Evolutionary conservation across 2,888 invertebrate species (phyloP), one percentile per base, ranked within the genome.

Genomic region (Aleiodes testaceus): DNA sequence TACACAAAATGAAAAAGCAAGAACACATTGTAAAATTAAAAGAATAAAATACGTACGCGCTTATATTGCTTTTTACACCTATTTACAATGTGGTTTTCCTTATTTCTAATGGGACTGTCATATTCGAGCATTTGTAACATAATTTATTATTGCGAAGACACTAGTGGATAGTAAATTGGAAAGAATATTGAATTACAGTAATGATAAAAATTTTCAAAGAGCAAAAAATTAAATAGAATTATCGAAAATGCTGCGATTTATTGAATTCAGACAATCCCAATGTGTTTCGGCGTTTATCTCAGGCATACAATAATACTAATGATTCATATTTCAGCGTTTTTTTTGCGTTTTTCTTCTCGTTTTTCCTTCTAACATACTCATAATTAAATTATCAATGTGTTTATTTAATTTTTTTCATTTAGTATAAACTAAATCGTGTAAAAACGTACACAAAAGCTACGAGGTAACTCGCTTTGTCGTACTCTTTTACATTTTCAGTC

Each of bases 381-480:
- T 6, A 36, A 36, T 36, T 36, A 36, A 36, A 36, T 36, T 36
- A 36, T 36, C 36, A 36, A 36, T 36, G 36, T 36, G 9, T 36
- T 36, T 36, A 50, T 42, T 50, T 26, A 12, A 36, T 72, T 66
- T 68, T 64, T 69, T 11, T 66, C 12, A 26, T 66, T 74, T 65
- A 74, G 74, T 74, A 75, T 76, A 47, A 49, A 45, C 36, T 63
- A 72, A 36, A 44, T 61, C 14, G 30, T 61, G 67, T 79, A 83
- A 85, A 81, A 82, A 82, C 78, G 82, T 82, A 83, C 81, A 84
- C 82, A 82, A 80, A 84, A 84, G 84, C 82, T 82, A 81, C 82
- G 81, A 84, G 81, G 78, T 80, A 81, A 82, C 84, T 85, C 82
- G 82, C 80, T 80, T 84, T 83, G 81, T 85, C 84, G 83, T 84